Conservation (phyloP, 1,140 invertebrate species). For the Heliothis subflexa region DNA sequence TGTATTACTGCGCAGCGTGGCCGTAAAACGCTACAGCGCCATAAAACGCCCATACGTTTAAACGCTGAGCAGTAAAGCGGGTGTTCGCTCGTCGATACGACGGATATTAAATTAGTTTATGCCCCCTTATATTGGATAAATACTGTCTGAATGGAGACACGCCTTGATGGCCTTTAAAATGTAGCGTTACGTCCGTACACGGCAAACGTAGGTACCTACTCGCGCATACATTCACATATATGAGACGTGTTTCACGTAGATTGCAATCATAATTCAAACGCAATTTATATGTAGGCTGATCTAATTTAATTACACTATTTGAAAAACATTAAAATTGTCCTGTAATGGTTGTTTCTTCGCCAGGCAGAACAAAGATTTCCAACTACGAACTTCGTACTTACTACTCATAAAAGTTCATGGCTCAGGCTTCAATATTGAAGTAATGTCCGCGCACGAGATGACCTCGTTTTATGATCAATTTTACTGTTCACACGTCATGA, state of each 20-base stretch:
- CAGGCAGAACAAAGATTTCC: neutral
- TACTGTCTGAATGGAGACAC: slow-evolving; percentile 28
- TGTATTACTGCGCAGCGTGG: slow-evolving; percentile 34
- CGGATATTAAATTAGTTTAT: slow-evolving; percentile 56
- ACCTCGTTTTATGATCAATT: slow-evolving; percentile 1
- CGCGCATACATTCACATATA: neutral
- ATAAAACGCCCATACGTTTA: slow-evolving; percentile 52
- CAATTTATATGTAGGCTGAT: no score
- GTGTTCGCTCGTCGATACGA: slow-evolving; percentile 41
- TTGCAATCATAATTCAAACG: neutral
- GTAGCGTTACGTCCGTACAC: slow-evolving; percentile 4
- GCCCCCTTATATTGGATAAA: slow-evolving; percentile 31
- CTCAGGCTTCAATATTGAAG: no score
- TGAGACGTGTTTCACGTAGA: neutral
- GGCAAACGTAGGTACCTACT: neutral
- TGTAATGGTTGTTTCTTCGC: neutral
- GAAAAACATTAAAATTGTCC: no score
- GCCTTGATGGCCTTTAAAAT: slow-evolving; percentile 29
- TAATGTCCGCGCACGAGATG: neutral
- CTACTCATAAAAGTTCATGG: no score
- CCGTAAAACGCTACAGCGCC: slow-evolving; percentile 44
- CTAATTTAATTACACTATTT: no score
- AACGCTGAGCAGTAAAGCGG: slow-evolving; percentile 48
- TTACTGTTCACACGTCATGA: slow-evolving; percentile 8
- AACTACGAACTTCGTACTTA: no score